These are phyloP conservation scores for Strongylocentrotus purpuratus DNA, from an alignment of 35 echinoderm and acorn worm species.

Conservation along the genomic window DNA sequence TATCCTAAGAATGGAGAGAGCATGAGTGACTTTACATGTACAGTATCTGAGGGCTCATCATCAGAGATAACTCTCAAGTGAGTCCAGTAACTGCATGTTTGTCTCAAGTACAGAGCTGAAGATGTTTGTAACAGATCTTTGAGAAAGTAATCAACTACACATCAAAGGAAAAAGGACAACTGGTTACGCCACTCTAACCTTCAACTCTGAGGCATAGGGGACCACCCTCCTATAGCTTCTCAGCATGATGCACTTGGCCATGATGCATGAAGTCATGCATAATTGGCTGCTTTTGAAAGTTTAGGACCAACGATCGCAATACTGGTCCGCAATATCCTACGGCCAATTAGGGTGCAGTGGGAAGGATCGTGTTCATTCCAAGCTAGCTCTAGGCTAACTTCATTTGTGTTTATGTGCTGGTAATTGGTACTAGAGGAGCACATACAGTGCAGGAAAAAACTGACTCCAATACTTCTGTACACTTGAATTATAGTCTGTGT, in stretches of 20 bases:
- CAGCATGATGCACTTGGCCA: slow-evolving; percentile 1
- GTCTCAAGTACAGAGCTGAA: no score
- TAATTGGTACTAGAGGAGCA: background rate
- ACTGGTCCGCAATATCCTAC: background rate
- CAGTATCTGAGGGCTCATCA: no score
- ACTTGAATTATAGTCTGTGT: no score
- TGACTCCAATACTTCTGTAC: no score
- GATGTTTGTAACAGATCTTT: no score
- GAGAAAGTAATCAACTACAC: no score
- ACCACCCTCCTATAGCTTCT: background rate
- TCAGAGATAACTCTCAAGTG: no score
- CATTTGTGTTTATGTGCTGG: background rate
- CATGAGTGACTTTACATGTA: no score
- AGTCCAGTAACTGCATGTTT: no score
- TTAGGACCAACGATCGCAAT: slow-evolving; percentile 1
- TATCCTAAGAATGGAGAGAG: no score
- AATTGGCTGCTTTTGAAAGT: background rate
- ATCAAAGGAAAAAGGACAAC: background rate
- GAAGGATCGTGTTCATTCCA: background rate
- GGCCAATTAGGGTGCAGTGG: slow-evolving; percentile 21
- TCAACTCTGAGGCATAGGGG: background rate
- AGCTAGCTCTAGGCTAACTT: background rate
- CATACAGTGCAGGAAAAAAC: no score
- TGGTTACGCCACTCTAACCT: background rate
- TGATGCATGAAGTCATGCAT: background rate